These are phyloP conservation scores for Ashinkailepas kermadecensis DNA, from an alignment of 2,888 invertebrate species.

Conservation along the genomic window DNA sequence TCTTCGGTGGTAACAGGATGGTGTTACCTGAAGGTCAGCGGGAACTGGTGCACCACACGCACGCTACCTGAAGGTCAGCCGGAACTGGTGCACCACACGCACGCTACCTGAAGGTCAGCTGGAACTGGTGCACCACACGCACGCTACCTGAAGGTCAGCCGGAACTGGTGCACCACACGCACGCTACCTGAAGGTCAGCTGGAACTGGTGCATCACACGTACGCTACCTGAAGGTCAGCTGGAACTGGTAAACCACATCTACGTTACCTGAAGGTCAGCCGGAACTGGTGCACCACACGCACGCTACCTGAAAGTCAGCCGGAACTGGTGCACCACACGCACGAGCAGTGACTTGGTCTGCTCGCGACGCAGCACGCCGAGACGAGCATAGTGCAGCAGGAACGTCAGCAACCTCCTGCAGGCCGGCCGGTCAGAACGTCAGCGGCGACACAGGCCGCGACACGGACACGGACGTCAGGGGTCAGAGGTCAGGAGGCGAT, in stretches of 20 bases:
- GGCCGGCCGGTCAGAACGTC: conserved; percentile 26
- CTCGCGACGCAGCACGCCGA: conserved; percentile 57
- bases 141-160: conserved; percentile 25
- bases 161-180: no score
- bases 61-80: not conserved
- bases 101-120: conserved; percentile 29
- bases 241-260: no score
- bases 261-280: not conserved
- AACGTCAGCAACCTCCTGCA: conserved; percentile 53
- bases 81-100: no score
- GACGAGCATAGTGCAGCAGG: conserved; percentile 54
- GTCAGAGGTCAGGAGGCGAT: no score
- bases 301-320: conserved; percentile 29
- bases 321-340: conserved; percentile 29
- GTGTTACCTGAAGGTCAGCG: no score
- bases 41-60: no score
- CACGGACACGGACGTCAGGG: no score
- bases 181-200: conserved; percentile 29
- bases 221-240: conserved; percentile 24
- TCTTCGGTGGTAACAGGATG: no score
- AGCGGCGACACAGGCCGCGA: not conserved
- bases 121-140: conserved; percentile 29
- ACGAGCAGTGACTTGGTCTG: conserved; percentile 53
- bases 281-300: no score
- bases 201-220: conserved; percentile 29